Evolutionary conservation across 2,797 vertebrate species (phyloP).

Genomic region (Pteronotus mesoamericanus): DNA sequence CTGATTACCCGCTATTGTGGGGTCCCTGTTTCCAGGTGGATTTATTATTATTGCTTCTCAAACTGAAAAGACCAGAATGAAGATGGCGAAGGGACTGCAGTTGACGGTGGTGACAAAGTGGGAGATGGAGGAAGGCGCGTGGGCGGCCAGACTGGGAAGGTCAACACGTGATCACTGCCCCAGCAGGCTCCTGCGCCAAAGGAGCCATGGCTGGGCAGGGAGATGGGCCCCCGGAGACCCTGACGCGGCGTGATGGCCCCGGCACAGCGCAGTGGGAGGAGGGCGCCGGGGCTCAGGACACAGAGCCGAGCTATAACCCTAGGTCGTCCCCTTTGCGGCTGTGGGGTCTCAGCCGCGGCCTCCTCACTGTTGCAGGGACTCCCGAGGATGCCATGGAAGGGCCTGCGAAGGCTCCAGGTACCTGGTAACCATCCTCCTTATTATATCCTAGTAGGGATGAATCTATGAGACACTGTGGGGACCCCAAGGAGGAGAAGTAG

Average conservation of each 20-base stretch:
- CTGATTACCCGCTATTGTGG: not conserved
- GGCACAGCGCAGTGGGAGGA: not conserved
- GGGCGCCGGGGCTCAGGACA: not conserved
- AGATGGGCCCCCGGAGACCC: not conserved
- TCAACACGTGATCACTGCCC: not conserved
- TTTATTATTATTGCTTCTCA: not conserved
- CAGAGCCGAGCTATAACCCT: not conserved
- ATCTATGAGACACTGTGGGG: not conserved
- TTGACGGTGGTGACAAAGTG: not conserved
- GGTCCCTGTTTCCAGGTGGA: not conserved
- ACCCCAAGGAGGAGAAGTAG: not conserved
- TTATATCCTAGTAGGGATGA: not conserved
- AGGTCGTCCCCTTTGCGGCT: not conserved
- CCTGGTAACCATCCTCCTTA: not conserved
- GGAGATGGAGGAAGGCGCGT: not conserved
- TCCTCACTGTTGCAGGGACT: not conserved
- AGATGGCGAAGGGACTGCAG: not conserved
- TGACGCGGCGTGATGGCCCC: accelerated
- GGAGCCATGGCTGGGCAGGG: not conserved
- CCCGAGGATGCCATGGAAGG: not conserved
- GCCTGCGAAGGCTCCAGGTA: not conserved
- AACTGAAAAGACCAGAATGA: not conserved
- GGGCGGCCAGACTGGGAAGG: not conserved
- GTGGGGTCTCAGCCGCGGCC: not conserved
- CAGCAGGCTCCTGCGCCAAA: not conserved